phyloP scores from a whole-genome alignment of 2,888 invertebrate genomes.

The Glyphotaelius pellucidus region DNA sequence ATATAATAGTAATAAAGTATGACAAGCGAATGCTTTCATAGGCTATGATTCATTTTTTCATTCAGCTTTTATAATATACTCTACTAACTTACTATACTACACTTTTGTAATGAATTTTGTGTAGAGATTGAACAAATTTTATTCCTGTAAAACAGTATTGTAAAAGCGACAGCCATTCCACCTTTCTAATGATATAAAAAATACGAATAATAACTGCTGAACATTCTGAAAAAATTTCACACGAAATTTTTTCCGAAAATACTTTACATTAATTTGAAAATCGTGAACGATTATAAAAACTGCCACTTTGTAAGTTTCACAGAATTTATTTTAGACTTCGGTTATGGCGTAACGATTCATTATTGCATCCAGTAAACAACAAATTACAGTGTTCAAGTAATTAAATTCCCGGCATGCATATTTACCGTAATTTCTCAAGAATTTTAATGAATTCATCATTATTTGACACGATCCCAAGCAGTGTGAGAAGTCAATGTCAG shows the following conservation, averaged over 20 bases:
- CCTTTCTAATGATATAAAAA: neutral
- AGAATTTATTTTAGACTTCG: neutral
- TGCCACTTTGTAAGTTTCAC: neutral
- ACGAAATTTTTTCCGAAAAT: neutral
- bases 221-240: neutral
- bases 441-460: neutral
- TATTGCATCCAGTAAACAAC: neutral
- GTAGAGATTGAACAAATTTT: neutral
- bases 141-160: neutral
- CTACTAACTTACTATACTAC: too few relatives aligned
- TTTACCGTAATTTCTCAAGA: neutral
- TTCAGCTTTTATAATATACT: too few relatives aligned
- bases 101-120: too few relatives aligned
- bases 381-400: neutral
- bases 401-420: neutral
- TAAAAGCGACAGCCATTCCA: neutral
- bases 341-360: neutral
- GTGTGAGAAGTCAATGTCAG: constrained; percentile 2
- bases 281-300: neutral
- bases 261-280: neutral
- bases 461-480: constrained; percentile 2
- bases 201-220: neutral
- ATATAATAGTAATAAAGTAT: neutral
- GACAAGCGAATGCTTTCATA: neutral
- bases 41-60: neutral